Evolutionary conservation across 2,888 invertebrate genomes (phyloP).

Genomic region (Pegoplata infirma): DNA sequence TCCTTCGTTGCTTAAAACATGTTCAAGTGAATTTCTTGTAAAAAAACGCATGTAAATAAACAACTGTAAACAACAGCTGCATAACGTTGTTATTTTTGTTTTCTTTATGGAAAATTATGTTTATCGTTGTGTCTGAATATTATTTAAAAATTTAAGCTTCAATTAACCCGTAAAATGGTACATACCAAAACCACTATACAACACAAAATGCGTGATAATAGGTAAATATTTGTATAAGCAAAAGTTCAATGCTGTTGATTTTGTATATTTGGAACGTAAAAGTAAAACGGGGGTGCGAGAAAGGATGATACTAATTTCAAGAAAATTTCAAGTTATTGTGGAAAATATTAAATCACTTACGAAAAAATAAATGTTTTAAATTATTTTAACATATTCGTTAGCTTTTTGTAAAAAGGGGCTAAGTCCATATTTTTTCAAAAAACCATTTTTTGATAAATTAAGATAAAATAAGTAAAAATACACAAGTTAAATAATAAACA

Average conservation of each 20-base stretch:
- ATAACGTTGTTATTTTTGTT: constrained; percentile 35
- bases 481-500: too few species aligned
- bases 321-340: too few species aligned
- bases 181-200: constrained; percentile 42
- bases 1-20: background rate
- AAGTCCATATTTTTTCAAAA: too few species aligned
- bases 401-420: too few species aligned
- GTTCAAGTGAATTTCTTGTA: constrained; percentile 30
- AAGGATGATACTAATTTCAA: too few species aligned
- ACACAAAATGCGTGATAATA: constrained; percentile 52
- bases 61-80: constrained; percentile 50
- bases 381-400: too few species aligned
- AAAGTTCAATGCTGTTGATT: constrained; percentile 26
- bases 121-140: constrained; percentile 34
- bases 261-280: too few species aligned
- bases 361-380: too few species aligned
- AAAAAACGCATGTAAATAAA: constrained; percentile 41
- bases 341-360: too few species aligned
- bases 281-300: too few species aligned
- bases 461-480: too few species aligned
- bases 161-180: constrained; percentile 57
- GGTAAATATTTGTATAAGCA: constrained; percentile 53
- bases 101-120: constrained; percentile 34
- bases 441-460: too few species aligned
- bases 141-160: constrained; percentile 56